Evolutionary conservation across 1,140 invertebrate species (phyloP).

Genomic region (Pararge aegeria): DNA sequence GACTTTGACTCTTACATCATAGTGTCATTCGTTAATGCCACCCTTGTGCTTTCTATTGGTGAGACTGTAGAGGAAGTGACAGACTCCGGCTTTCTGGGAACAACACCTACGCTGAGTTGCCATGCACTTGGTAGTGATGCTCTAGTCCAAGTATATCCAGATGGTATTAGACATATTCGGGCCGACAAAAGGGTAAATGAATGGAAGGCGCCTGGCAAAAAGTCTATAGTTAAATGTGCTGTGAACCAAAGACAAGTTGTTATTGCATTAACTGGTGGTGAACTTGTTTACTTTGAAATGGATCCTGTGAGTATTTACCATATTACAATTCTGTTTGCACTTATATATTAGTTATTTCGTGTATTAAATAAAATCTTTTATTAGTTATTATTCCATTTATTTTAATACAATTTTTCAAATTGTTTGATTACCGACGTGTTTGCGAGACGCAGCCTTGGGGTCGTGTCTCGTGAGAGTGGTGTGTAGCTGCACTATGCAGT

Average conservation of each 20-base stretch:
- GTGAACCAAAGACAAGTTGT: constrained; percentile 99
- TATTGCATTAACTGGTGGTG: constrained; percentile 97
- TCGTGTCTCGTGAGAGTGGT: constrained; percentile 50
- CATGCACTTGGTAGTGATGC: constrained; percentile 98
- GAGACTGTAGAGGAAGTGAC: constrained; percentile 99
- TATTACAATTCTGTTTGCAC: neutral
- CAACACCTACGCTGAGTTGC: constrained; percentile 98
- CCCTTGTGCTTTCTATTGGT: constrained; percentile 98
- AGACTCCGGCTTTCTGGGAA: constrained; percentile 99
- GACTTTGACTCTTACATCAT: constrained; percentile 99
- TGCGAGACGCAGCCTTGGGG: constrained; percentile 51
- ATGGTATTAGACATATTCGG: constrained; percentile 98
- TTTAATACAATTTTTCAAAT: constrained; percentile 5
- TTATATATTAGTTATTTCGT: too few species aligned
- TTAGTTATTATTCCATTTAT: too few species aligned
- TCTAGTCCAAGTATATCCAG: constrained; percentile 98
- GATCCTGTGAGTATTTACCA: constrained; percentile 89
- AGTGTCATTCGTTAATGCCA: constrained; percentile 99
- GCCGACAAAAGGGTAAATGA: constrained; percentile 99
- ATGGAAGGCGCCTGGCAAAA: constrained; percentile 99
- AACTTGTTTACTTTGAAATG: constrained; percentile 99
- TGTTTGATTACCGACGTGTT: constrained; percentile 51
- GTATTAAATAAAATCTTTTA: too few species aligned
- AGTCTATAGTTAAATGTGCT: constrained; percentile 98
- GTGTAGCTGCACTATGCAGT: constrained; percentile 69